A percentile compares a stretch with the other conserved stretches of the same genome.
phyloP scores from a whole-genome alignment of 35 echinoderm and acorn worm species.

The Eucidaris tribuloides region DNA sequence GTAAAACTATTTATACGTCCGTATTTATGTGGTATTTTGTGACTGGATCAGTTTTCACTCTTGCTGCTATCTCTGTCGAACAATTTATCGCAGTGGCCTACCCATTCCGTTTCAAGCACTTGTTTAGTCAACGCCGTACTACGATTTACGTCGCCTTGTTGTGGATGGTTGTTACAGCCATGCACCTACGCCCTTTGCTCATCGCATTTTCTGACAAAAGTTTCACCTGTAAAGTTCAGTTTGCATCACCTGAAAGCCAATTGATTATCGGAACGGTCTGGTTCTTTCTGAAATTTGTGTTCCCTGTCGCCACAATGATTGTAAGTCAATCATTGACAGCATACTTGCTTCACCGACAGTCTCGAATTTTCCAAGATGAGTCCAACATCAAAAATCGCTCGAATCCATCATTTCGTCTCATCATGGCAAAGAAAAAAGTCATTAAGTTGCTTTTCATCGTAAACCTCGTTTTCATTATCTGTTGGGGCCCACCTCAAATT shows the following conservation, averaged over 20 bases:
- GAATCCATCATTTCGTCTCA: conserved; percentile 58
- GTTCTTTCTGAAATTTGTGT: conserved; percentile 56
- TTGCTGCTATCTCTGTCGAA: conserved; percentile 68
- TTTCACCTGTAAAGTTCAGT: no score
- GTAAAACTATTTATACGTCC: conserved; percentile 44
- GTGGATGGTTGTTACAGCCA: no score
- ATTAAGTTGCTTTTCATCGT: no score
- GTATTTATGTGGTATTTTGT: conserved; percentile 67
- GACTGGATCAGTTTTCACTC: conserved; percentile 54
- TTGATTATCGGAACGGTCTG: no score
- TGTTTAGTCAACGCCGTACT: conserved; percentile 26
- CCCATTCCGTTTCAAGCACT: conserved; percentile 45
- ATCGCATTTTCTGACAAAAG: no score
- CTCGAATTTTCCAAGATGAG: not conserved
- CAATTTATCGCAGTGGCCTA: conserved; percentile 69
- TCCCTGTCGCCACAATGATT: conserved; percentile 76
- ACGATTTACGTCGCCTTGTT: no score
- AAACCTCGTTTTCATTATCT: no score
- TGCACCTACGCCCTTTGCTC: no score
- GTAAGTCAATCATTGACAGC: no score
- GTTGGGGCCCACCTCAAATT: conserved; percentile 70
- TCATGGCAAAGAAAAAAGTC: no score
- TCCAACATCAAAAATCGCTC: no score
- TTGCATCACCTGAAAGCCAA: no score
- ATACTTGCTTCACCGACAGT: conserved; percentile 33